Evolutionary conservation across 2,113 vertebrate species (phyloP).

Genomic region (human): GRCh38 chr4:182296001-182296500

Average conservation of each 20-base stretch:
- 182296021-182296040: too few species aligned
- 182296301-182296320: background rate
- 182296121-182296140: too few species aligned
- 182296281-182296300: background rate
- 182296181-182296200: too few species aligned
- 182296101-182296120: too few species aligned
- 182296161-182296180: too few species aligned
- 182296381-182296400: background rate
- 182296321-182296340: background rate
- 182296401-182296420: background rate
- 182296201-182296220: too few species aligned
- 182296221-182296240: too few species aligned
- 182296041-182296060: too few species aligned
- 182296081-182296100: too few species aligned
- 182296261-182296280: background rate
- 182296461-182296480: constrained; percentile 33
- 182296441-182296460: background rate
- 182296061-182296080: too few species aligned
- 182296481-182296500: background rate
- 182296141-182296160: too few species aligned
- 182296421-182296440: constrained; percentile 27
- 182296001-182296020: too few species aligned
- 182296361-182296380: constrained; percentile 2
- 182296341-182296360: constrained; percentile 38
- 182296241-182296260: background rate